phyloP scores from a whole-genome alignment of 2,113 vertebrate species.

The Solenodon paradoxus region DNA sequence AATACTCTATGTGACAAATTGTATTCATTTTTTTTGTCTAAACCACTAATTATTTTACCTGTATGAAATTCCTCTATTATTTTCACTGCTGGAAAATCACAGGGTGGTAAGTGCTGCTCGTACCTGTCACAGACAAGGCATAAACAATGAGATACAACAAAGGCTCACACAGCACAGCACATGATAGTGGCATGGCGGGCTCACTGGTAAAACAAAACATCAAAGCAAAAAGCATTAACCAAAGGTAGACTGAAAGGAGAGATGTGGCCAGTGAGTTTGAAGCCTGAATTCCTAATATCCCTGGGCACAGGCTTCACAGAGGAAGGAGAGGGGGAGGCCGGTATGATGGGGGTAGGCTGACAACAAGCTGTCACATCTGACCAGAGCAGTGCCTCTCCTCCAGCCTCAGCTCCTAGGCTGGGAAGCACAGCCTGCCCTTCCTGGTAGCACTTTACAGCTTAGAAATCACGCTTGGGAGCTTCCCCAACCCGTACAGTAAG shows the following conservation, averaged over 20 bases:
- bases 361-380: too few relatives aligned
- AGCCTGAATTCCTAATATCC: conserved; percentile 52
- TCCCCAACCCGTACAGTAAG: neutral
- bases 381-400: too few relatives aligned
- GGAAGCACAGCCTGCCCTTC: neutral
- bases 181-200: neutral
- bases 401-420: neutral
- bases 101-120: conserved; percentile 47
- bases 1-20: conserved; percentile 67
- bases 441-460: neutral
- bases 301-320: conserved; percentile 5
- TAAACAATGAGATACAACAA: conserved; percentile 51
- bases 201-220: conserved; percentile 27
- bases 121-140: conserved; percentile 40
- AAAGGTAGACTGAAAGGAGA: conserved; percentile 8
- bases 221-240: neutral
- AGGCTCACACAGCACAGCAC: neutral
- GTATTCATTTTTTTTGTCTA: conserved; percentile 55
- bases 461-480: neutral
- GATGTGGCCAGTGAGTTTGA: neutral
- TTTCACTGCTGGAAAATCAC: conserved; percentile 74
- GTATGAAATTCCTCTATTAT: conserved; percentile 76
- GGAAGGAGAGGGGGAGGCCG: neutral
- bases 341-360: too few relatives aligned
- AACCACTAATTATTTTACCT: conserved; percentile 78